These are phyloP conservation scores for Apamea anceps DNA, from an alignment of 2,888 invertebrate genomes.

Conservation along the genomic window DNA sequence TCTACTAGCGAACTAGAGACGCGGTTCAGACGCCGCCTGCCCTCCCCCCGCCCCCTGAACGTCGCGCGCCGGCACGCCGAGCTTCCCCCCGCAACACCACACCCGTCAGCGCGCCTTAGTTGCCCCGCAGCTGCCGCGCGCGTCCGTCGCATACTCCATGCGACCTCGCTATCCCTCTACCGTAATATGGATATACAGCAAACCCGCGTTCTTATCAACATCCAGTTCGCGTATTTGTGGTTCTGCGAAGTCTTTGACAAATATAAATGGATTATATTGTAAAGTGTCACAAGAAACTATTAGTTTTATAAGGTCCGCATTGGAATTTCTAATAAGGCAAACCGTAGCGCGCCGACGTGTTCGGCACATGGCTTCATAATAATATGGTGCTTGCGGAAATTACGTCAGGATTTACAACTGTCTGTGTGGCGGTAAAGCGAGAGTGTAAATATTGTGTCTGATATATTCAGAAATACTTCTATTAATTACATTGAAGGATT, in stretches of 20 bases:
- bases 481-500: slow-evolving; percentile 61
- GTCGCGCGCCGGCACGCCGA: slow-evolving; percentile 61
- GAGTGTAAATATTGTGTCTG: slow-evolving; percentile 76
- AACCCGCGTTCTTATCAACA: slow-evolving; percentile 87
- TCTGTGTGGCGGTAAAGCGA: slow-evolving; percentile 76
- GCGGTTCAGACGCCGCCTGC: slow-evolving; percentile 79
- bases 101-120: slow-evolving; percentile 78
- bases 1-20: slow-evolving; percentile 78
- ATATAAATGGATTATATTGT: slow-evolving; percentile 90
- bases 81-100: slow-evolving; percentile 67
- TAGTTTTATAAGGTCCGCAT: slow-evolving; percentile 87
- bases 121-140: slow-evolving; percentile 89
- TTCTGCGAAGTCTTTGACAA: slow-evolving; percentile 89
- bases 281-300: slow-evolving; percentile 82
- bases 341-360: slow-evolving; percentile 87
- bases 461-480: slow-evolving; percentile 59
- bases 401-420: slow-evolving; percentile 78
- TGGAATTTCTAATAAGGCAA: slow-evolving; percentile 88
- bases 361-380: slow-evolving; percentile 88
- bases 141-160: slow-evolving; percentile 87
- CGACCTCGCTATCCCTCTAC: slow-evolving; percentile 83
- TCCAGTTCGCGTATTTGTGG: slow-evolving; percentile 88
- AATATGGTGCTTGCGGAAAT: slow-evolving; percentile 85
- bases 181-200: slow-evolving; percentile 90
- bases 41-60: slow-evolving; percentile 66